A percentile compares a stretch with the other conserved stretches of the same genome.
phyloP scores from a whole-genome alignment of 2,113 vertebrate species.

The Vulpes lagopus region DNA sequence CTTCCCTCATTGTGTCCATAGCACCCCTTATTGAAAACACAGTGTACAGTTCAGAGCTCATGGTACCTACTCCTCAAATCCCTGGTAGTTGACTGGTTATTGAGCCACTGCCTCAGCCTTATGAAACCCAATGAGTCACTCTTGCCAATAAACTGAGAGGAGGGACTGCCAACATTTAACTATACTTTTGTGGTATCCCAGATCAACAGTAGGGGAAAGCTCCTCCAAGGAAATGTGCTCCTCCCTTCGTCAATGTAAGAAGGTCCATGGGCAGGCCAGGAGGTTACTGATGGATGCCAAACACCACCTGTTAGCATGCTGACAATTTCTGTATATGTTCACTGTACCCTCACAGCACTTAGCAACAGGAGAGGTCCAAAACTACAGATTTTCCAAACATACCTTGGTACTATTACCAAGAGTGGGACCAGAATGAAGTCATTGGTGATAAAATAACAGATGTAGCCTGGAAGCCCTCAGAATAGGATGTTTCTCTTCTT shows the following conservation, averaged over 20 bases:
- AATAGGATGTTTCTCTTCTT: slow-evolving; percentile 1
- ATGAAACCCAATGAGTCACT: slow-evolving; percentile 7
- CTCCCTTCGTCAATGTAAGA: slow-evolving; percentile 35
- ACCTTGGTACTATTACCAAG: neutral
- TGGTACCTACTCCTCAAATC: neutral
- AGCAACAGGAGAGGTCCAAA: neutral
- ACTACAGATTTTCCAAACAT: neutral
- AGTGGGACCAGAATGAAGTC: neutral
- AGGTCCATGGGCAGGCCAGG: neutral
- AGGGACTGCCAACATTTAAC: neutral
- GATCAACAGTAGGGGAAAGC: neutral
- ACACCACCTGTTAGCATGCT: neutral
- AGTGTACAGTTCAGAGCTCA: neutral
- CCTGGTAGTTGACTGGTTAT: neutral
- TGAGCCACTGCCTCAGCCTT: neutral
- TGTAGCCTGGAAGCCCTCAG: neutral
- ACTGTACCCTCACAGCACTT: neutral
- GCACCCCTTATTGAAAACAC: neutral
- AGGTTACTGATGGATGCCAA: neutral
- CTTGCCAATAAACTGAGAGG: neutral
- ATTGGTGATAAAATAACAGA: neutral
- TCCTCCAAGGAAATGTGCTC: neutral
- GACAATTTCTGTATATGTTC: neutral
- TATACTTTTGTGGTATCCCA: neutral
- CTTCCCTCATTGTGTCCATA: neutral